Evolutionary conservation across 2,797 vertebrate genomes (phyloP), one percentile per base, ranked within the genome.

Genomic region (Platalea minor): DNA sequence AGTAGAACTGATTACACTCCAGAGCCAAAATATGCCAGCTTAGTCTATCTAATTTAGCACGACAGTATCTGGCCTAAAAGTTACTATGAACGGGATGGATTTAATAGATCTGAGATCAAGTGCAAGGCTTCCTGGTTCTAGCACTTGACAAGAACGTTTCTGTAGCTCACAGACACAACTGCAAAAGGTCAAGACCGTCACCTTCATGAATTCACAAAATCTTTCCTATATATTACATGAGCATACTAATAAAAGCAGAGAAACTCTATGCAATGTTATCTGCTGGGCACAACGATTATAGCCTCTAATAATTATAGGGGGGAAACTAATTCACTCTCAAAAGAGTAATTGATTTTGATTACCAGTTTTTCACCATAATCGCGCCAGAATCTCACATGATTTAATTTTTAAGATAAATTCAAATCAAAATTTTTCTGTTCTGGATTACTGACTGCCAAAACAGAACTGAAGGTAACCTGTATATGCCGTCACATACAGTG

Each of bases 1-100:
- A 7, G 24, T 3, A 63, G 26, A 33, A 11, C 25, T 3, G 14
- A 26, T 0, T 11, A 50, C 17, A 11, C 5, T 54, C 48, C 81
- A 43, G 65, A 75, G 57, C 35, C 48, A 31, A n/a, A 59, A 5
- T 2, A 31, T 0, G 3, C 17, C 45, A 39, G 24, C 24, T 33
- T 2, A 18, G 37, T 17, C 68, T 13, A 29, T 2, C 17, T 21
- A 25, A 41, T 17, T 17, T 1, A 75, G 50, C 70, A 13, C 8
- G 7, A 26, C 56, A 39, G 35, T 5, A 29, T 35, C 74, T 86
- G n/a, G 9, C 13, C 41, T 46, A 28, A 24, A 65, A 29, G 7
- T 5, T 8, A 18, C 25, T 21, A 2, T 0, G 6, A 6, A 17
- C 2, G 28, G 39, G 23, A 17, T 7, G 56, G 67, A 43, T 74